Evolutionary conservation across 1,140 invertebrate species (phyloP), one percentile per base, ranked within the genome.

Genomic region (Radopholus similis): DNA sequence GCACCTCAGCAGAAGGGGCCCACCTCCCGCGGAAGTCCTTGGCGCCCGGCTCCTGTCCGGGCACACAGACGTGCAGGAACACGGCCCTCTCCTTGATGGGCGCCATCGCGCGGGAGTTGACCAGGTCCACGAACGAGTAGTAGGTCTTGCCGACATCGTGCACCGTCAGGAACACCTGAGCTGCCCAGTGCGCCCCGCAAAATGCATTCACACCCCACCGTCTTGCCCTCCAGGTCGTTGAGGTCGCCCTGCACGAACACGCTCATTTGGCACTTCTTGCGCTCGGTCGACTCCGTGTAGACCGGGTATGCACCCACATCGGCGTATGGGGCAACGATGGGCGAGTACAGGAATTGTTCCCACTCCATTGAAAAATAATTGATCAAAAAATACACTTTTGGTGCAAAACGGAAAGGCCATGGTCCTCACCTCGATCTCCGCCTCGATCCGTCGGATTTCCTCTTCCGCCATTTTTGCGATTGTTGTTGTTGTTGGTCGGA

Each of bases 141-240:
- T 86, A 90, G 83, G 92, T 92, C 78, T 89, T 90, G 82, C 91
- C 91, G 72, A 93, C 85, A 82, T 93, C 91, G 83, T 93, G 91
- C 5, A 93, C 90, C 18, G 91, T 93, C 30, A 93, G 84, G 80
- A 93, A 90, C 11, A 62, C 59, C 59, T 60, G 18, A 42, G 38
- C 38, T 42, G 18, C 44, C n/a, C 26, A 15, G 13, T 47, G 6
- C 18, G 18, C 18, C 6, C 1, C 4, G 44, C 44, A n/a, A 23
- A 9, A 47, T 47, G 23, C n/a, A 47, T 3, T 18, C 47, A 51
- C 2, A 47, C 23, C 47, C 3, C 8, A 51, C 47, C 9, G 30
- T 26, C 30, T 51, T 51, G 1, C 30, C 47, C 9, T 51, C 47
- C 47, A 51, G 30, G 9, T 51, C 23, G 9, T 21, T 28, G 9